Base-by-base conservation (phyloP, 2,113 vertebrate species). In the Sinocyclocheilus anshuiensis region DNA sequence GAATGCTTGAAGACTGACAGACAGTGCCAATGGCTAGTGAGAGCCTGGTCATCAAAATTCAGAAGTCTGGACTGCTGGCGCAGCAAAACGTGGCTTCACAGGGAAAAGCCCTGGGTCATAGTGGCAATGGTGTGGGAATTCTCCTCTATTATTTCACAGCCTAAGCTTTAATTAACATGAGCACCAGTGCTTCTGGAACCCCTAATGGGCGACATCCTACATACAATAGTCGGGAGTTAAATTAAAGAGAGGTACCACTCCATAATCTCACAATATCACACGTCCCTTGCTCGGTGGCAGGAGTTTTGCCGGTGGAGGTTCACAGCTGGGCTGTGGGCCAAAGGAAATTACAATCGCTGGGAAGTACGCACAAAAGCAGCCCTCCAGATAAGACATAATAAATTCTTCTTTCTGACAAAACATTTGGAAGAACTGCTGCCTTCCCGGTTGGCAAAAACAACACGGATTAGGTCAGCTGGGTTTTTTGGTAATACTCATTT, bases 91-190 rank as follows among this genome's bases (percentile, higher is more conserved):
- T 87, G 87, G 89, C 90, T 91, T 92, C 89, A 90, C 87, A 88
- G 22, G 20, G 75, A 50, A 83, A 69, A 67, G 81, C 86, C 90
- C 71, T 48, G 6, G 83, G 89, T 90, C 87, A 87, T 89, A 86
- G 74, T 77, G 55, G 86, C 83, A 85, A 77, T 88, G 84, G 88
- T 22, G 75, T 90, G 88, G 91, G 91, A 94, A 93, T 83, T 87
- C 84, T 89, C 81, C 53, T 42, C 57, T 72, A 24, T 88, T 87
- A 67, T 89, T 92, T 92, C 91, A 85, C 71, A 77, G 84, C 85
- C 87, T n/a, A 75, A 87, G 81, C 90, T 93, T 94, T 94, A 93
- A 93, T 94, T 92, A 94, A 91, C 89, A 78, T 18, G 80, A 75
- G 90, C 86, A 89, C 71, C 53, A 79, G 79, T 59, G 89, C 84